Evolutionary conservation across 1,140 invertebrate species (phyloP).

Genomic region (Philopotamus ludificatus): DNA sequence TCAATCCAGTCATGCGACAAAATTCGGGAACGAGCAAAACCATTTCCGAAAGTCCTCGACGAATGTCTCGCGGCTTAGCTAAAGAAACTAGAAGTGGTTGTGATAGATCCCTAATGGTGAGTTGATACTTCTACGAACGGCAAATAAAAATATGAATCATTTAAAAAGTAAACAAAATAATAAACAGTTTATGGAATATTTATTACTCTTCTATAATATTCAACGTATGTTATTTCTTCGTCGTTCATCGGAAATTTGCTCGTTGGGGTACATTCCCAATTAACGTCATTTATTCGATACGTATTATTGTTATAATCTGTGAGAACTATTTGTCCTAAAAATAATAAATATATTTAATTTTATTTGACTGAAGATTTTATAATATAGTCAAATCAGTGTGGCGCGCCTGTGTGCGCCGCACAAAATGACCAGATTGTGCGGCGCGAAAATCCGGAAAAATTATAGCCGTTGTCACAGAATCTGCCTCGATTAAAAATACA

Average conservation of each 20-base stretch:
- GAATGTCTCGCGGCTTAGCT: constrained; percentile 61
- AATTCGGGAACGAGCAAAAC: constrained; percentile 73
- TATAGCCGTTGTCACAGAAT: no score
- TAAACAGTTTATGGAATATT: not conserved
- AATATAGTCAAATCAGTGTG: no score
- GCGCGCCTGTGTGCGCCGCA: no score
- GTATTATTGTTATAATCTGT: constrained; percentile 91
- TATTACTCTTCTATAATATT: constrained; percentile 73
- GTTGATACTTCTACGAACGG: no score
- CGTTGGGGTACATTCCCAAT: constrained; percentile 60
- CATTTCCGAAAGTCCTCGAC: constrained; percentile 59
- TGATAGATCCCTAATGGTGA: constrained; percentile 55
- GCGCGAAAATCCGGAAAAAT: no score
- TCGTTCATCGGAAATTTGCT: constrained; percentile 63
- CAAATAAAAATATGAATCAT: no score
- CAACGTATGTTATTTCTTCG: constrained; percentile 63
- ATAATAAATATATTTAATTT: no score
- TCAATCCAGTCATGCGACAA: constrained; percentile 68
- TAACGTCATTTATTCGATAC: constrained; percentile 86
- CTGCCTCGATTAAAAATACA: no score
- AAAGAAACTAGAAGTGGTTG: constrained; percentile 68
- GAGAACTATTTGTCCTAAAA: constrained; percentile 69
- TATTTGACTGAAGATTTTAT: no score
- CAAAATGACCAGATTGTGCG: no score
- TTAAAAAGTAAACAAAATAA: no score